Evolutionary conservation across 2,888 invertebrate species (phyloP), one percentile per base, ranked within the genome.

Genomic region (Coleophora deauratella): DNA sequence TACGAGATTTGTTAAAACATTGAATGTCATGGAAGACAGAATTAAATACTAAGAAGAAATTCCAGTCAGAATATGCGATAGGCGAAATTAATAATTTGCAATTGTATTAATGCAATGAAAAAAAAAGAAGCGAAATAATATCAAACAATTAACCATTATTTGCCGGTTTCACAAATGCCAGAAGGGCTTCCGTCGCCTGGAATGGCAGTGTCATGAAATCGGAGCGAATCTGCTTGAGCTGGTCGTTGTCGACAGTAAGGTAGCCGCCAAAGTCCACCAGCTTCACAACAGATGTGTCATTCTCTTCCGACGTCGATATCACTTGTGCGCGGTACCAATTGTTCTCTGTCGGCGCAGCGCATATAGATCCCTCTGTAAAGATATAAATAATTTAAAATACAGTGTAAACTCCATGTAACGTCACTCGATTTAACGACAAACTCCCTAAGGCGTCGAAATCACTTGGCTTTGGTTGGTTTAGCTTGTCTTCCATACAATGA

Each of bases 241-340:
- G 88, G 42, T 89, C 87, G 54, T 92, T 91, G 57, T 91, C 90
- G 41, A 97, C 89, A 44, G 89, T 89, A 62, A 92, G 90, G 75
- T 94, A 99, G 38, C 99, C 99, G 37, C 99, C 99, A 62, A 96
- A 96, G 85, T 99, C 99, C 38, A 99, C 91, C 71, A 96, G 92
- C 77, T 93, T 93, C 42, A 98, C 91, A 51, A 95, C 89, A 55
- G 94, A 93, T 33, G 90, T 89, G 57, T 91, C 89, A 35, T 88
- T 90, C 39, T 91, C 90, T 47, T 89, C 89, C 49, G 92, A 91
- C 31, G 90, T 87, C 37, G 87, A 81, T 45, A 93, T 88, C 39
- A 97, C 91, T 80, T 94, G 92, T 10, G 94, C 95, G 54, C 97
- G 90, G 79, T 93, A 96, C 99, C 99, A 99, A 56, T 92, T 92